Evolutionary conservation across 2,113 vertebrate genomes (phyloP).

Genomic region (Stercorarius parasiticus): DNA sequence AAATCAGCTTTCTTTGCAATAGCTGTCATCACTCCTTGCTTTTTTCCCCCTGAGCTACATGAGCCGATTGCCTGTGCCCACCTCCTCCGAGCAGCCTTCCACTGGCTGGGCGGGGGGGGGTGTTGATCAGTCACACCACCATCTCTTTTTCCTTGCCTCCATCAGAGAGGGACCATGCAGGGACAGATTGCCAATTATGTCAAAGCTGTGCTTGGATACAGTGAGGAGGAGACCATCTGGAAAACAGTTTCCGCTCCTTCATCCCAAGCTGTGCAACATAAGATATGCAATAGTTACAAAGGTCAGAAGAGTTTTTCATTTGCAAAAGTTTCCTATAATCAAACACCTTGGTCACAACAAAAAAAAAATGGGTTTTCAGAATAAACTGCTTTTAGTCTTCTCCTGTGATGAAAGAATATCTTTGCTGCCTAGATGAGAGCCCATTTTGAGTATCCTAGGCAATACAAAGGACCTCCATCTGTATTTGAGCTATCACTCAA

Average conservation of each 20-base stretch:
- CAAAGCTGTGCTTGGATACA: neutral
- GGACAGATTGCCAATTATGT: neutral
- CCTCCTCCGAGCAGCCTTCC: neutral
- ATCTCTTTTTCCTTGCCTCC: neutral
- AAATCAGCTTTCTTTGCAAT: neutral
- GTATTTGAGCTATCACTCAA: neutral
- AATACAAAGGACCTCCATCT: neutral
- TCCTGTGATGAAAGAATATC: neutral
- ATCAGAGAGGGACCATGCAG: neutral
- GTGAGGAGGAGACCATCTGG: neutral
- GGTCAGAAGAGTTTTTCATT: neutral
- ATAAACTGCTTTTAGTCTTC: neutral
- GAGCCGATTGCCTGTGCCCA: neutral
- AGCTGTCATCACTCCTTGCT: neutral
- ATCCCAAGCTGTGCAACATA: neutral
- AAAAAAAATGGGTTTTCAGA: neutral
- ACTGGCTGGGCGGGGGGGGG: fast-evolving
- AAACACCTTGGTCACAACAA: neutral
- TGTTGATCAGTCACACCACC: neutral
- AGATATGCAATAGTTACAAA: neutral
- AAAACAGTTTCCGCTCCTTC: neutral
- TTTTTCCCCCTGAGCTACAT: neutral
- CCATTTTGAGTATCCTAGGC: neutral
- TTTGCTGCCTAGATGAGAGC: neutral
- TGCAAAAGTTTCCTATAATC: neutral